A percentile compares a stretch with the other conserved stretches of the same genome.
phyloP scores from a whole-genome alignment of 1,140 invertebrate species.

The Zaprionus inermis region DNA sequence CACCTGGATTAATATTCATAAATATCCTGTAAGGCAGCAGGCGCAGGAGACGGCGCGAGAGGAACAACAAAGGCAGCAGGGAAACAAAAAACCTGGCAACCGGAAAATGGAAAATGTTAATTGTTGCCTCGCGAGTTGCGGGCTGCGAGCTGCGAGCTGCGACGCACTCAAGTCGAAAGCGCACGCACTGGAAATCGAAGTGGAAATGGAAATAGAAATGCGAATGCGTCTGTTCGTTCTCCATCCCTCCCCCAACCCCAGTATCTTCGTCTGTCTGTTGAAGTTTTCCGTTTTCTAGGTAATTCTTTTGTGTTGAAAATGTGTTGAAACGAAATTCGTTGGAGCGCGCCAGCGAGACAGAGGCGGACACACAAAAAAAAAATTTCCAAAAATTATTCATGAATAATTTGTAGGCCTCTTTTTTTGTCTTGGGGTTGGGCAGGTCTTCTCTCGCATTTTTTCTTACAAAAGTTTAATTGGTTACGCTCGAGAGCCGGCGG shows the following conservation, averaged over 20 bases:
- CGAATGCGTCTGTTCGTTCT: conserved; percentile 41
- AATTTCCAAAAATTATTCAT: conserved; percentile 67
- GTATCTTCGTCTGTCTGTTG: conserved; percentile 30
- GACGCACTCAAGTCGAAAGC: conserved; percentile 75
- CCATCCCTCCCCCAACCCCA: background rate
- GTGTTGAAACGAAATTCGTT: conserved; percentile 45
- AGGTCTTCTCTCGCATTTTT: conserved; percentile 7
- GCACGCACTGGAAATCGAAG: conserved; percentile 60
- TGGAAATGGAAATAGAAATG: conserved; percentile 51
- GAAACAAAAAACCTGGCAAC: conserved; percentile 51
- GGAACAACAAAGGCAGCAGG: conserved; percentile 29
- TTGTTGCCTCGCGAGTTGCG: conserved; percentile 61
- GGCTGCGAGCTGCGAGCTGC: conserved; percentile 20
- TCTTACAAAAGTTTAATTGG: conserved; percentile 71
- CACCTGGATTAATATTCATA: conserved; percentile 75
- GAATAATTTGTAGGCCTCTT: conserved; percentile 57
- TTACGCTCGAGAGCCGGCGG: conserved; percentile 72
- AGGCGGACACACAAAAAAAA: conserved; percentile 29
- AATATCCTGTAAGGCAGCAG: conserved; percentile 56
- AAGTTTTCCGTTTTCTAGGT: conserved; percentile 49
- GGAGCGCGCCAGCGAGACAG: background rate
- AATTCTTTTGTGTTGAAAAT: conserved; percentile 47
- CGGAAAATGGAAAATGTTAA: conserved; percentile 80
- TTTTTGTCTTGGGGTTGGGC: conserved; percentile 17
- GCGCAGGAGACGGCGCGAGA: conserved; percentile 32